Evolutionary conservation across 2,797 vertebrate genomes (phyloP).

Genomic region (Tiaroga cobitis): DNA sequence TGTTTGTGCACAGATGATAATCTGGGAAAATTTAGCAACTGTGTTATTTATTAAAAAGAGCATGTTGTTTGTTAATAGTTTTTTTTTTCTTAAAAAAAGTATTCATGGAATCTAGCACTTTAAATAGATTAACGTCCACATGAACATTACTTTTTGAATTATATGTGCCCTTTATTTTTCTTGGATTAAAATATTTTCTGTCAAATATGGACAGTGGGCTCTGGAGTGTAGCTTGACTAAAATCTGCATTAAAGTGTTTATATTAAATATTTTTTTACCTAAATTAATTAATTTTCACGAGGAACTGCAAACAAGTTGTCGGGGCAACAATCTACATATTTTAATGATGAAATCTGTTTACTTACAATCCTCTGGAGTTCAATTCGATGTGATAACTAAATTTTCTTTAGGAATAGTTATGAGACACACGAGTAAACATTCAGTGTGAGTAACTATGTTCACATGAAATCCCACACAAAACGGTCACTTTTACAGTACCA

Average conservation of each 20-base stretch:
- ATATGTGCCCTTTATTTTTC: background rate
- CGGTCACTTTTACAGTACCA: background rate
- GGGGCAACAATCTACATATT: background rate
- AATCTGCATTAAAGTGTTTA: no score
- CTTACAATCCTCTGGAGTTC: background rate
- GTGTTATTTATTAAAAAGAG: background rate
- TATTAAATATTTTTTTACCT: background rate
- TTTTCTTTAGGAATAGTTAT: background rate
- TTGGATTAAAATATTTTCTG: background rate
- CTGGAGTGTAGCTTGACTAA: constrained; percentile 1
- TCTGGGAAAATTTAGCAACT: background rate
- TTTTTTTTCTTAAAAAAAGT: background rate
- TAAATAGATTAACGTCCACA: background rate
- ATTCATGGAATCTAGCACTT: background rate
- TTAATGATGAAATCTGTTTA: background rate
- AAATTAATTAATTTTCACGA: background rate
- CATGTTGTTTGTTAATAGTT: background rate
- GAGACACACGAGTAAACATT: background rate
- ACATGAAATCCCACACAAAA: background rate
- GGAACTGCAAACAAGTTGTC: no score
- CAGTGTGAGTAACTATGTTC: background rate
- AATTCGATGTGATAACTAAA: background rate
- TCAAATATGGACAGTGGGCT: background rate
- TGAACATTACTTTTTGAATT: background rate
- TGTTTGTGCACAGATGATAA: background rate